Base-by-base conservation (phyloP, 2,113 vertebrate species). In the Python bivittatus region DNA sequence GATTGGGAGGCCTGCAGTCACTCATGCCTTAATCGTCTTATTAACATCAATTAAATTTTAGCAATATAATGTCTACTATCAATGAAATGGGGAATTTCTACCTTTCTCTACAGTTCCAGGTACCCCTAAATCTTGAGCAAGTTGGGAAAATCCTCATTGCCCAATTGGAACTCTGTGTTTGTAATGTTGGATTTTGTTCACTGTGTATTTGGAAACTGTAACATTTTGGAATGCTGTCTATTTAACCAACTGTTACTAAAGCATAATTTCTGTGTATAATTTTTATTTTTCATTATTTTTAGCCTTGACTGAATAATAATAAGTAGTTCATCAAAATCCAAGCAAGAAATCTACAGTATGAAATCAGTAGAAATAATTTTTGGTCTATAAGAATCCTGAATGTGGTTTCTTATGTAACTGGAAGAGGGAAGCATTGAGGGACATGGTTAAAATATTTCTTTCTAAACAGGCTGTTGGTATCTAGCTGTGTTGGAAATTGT, bases 251-350 rank as follows among this genome's bases (percentile, higher is more conserved):
- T 94, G 94, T 94, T 87, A 53, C 68, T 61, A 27, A 61, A 61
- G 27, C 25, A 61, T 29, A 22, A 57, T 93, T 91, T 95, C 64
- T 48, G 33, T 83, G 15, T 13, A 33, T 83, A 29, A 91, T 92
- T 95, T n/a, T 94, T 64, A 84, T 0, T 60, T 38, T 4, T 93
- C 52, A 95, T 89, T 29, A 84, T 92, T 94, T 96, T 93, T 90
- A 89, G 54, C 56, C 92, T 91, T 83, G 92, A 58, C 27, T 33
- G 92, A 15, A 61, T 94, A 94, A 95, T 33, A n/a, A 53, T 17
- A 91, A 1, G 0, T 72, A 88, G 94, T 96, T 94, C 88, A 92
- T 68, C 92, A 53, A 72, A 93, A 93, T 93, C 94, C 89, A 93
- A 92, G 57, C 15, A 72, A 64, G 29, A 33, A 72, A 89, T 54